Evolutionary conservation across 2,888 invertebrate species (phyloP), one percentile per base, ranked within the genome.

Genomic region (Cephus pygmeus): DNA sequence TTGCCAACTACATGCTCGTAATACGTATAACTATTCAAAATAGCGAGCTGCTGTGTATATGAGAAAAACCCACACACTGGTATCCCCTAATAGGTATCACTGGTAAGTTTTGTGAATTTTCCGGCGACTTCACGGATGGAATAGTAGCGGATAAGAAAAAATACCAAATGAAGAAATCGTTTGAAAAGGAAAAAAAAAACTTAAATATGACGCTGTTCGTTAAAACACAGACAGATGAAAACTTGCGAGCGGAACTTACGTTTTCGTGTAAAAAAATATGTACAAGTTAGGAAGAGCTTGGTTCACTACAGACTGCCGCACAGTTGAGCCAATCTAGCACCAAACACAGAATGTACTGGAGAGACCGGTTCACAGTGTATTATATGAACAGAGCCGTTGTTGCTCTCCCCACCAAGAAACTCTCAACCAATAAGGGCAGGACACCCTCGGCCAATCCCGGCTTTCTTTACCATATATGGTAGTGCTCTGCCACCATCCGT

Each of bases 391-490:
- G 87, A 84, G 82, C 83, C 84, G 87, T 88, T 83, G 84, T 86
- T 79, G 83, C 77, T 69, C 75, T 81, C 86, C 87, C 88, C 88
- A 85, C 89, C 79, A 80, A 69, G 12, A 34, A 73, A 69, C 81
- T 77, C 83, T 87, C 87, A 83, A 86, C 90, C 90, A 90, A 90
- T 89, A 89, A 89, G 88, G 90, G 87, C 85, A 88, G 87, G 86
- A 87, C 87, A 88, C 85, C 88, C 88, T 89, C 93, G 91, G 91
- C 95, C 95, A 95, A 95, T 95, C 92, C 93, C 92, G 92, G 92
- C 91, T 92, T 93, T 94, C 94, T 95, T 95, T 94, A 95, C 96
- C 95, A 95, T 95, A 95, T 95, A 95, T 94, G 95, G 95, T 93
- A 94, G 94, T 93, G 92, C 92, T 93, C 93, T 94, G 93, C 92